phyloP scores from a whole-genome alignment of 2,113 vertebrate genomes.

The Bothrops jararaca region DNA sequence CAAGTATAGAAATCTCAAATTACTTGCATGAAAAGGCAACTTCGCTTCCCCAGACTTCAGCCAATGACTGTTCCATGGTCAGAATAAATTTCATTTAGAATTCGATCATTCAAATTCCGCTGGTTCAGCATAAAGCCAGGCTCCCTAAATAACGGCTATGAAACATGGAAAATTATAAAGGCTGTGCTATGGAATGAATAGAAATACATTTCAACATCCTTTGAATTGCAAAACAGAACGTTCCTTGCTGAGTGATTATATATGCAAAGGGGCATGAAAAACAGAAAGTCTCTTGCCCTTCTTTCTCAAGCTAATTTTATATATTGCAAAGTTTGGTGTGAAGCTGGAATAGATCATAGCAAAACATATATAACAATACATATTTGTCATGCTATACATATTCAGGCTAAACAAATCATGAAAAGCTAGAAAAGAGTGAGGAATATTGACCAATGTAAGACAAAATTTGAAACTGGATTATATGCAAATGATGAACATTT shows the following conservation, averaged over 20 bases:
- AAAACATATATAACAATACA: background rate
- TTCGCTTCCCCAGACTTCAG: fast-evolving
- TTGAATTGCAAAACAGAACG: background rate
- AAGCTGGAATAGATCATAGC: conserved; percentile 35
- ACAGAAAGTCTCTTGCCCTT: background rate
- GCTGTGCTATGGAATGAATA: background rate
- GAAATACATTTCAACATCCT: conserved; percentile 41
- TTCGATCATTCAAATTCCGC: conserved; percentile 13
- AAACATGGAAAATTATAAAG: conserved; percentile 40
- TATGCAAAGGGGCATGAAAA: background rate
- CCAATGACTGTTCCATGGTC: background rate
- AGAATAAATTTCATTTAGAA: background rate
- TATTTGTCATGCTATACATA: background rate
- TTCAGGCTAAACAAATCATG: too few relatives aligned
- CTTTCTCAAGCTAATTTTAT: conserved; percentile 31
- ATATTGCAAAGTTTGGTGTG: conserved; percentile 34
- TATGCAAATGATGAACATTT: background rate
- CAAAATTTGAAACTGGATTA: background rate
- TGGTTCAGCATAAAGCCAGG: conserved; percentile 22
- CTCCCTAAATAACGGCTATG: conserved; percentile 21
- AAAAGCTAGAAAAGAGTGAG: too few relatives aligned
- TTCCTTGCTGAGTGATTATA: background rate
- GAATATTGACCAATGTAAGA: background rate
- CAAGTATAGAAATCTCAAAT: conserved; percentile 23
- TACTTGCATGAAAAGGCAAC: conserved; percentile 39